phyloP scores from a whole-genome alignment of 2,113 vertebrate species.

The Corydoras sp. region DNA sequence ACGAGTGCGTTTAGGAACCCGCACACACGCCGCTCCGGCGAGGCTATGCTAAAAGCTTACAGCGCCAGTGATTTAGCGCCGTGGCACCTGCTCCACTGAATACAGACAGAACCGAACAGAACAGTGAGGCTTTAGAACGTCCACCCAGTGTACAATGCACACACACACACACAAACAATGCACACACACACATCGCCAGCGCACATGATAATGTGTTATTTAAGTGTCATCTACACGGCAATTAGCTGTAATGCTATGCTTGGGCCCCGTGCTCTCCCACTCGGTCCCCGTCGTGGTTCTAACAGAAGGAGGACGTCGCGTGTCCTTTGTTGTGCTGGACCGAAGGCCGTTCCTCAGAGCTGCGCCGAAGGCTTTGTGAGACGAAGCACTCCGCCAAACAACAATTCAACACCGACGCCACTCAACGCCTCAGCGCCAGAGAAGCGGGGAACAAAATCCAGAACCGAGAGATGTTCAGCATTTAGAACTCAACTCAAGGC shows the following conservation, averaged over 20 bases:
- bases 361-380: neutral
- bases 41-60: no score
- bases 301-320: neutral
- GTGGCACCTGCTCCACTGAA: slow-evolving; percentile 10
- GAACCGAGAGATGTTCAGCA: no score
- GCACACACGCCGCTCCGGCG: no score
- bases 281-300: neutral
- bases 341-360: neutral
- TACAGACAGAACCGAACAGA: neutral
- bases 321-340: neutral
- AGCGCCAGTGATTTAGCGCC: neutral
- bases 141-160: neutral
- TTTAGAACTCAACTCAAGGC: no score
- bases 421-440: no score
- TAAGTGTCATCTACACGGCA: slow-evolving; percentile 2
- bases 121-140: neutral
- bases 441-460: no score
- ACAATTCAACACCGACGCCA: neutral
- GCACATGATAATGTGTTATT: neutral
- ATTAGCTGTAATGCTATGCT: neutral
- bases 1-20: no score
- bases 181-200: neutral
- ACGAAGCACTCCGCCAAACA: neutral
- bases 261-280: neutral
- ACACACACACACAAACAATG: neutral